Conservation (phyloP, 1,140 invertebrate species). For the Drusus annulatus region DNA sequence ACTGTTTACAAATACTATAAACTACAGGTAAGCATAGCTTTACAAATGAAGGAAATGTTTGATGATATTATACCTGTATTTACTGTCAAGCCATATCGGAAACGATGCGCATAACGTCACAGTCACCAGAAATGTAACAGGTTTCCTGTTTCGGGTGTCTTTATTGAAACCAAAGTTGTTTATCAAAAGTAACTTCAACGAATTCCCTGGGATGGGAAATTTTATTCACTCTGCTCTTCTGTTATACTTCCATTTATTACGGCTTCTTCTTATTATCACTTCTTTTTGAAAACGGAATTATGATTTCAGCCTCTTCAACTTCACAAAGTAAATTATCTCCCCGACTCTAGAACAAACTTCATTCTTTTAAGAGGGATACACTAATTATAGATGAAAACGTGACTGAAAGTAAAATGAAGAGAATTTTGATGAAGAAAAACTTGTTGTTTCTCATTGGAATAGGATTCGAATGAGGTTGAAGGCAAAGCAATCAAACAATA, state of each 20-base stretch:
- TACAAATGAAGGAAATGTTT: no score
- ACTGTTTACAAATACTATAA: no score
- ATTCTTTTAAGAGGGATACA: constrained; percentile 3
- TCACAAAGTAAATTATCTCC: constrained; percentile 43
- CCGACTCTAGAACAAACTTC: constrained; percentile 11
- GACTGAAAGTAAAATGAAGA: background rate
- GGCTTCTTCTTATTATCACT: constrained; percentile 23
- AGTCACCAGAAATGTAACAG: background rate
- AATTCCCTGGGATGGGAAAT: constrained; percentile 29
- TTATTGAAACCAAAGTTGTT: constrained; percentile 57
- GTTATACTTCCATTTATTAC: constrained; percentile 41
- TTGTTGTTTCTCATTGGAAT: background rate
- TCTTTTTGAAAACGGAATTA: constrained; percentile 37
- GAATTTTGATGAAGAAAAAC: no score
- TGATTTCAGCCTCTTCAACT: constrained; percentile 41
- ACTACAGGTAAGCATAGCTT: no score
- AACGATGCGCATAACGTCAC: no score
- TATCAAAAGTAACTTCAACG: constrained; percentile 55
- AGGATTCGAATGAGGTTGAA: background rate
- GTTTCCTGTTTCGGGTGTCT: background rate
- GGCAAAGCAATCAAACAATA: no score
- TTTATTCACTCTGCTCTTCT: constrained; percentile 31
- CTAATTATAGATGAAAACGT: constrained; percentile 8
- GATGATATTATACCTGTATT: no score
- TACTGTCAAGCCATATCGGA: no score